Conservation (phyloP, 2,888 invertebrate species). For the Neoitamus cyanurus region DNA sequence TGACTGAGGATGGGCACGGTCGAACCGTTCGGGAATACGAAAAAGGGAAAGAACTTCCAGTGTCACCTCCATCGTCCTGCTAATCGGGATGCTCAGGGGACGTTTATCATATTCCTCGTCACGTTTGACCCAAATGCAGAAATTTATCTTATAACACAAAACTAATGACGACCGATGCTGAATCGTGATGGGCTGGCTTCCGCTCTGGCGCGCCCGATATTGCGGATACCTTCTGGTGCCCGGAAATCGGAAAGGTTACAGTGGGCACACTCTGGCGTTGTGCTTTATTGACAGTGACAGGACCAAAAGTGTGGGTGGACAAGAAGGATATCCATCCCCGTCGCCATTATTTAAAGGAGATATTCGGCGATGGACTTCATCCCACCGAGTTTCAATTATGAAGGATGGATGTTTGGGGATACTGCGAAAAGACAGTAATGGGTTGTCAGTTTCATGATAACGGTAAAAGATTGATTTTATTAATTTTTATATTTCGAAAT, state of each 20-base stretch:
- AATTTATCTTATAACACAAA: constrained; percentile 44
- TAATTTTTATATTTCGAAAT: too few relatives aligned
- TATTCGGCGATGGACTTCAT: not conserved
- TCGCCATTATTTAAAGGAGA: not conserved
- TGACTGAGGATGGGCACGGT: not conserved
- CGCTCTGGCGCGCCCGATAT: not conserved
- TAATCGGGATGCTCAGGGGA: constrained; percentile 25
- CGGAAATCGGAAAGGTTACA: constrained; percentile 14
- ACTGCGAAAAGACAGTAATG: not conserved
- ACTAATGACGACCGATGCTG: constrained; percentile 40
- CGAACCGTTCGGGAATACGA: not conserved
- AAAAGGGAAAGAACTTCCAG: not conserved
- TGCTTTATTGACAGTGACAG: not conserved
- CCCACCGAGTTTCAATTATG: not conserved
- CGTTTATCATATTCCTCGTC: constrained; percentile 41
- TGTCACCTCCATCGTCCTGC: not conserved
- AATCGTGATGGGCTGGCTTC: constrained; percentile 38
- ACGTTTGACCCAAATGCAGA: constrained; percentile 43
- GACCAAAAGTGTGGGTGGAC: not conserved
- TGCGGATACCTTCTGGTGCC: constrained; percentile 23
- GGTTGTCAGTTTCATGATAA: not conserved
- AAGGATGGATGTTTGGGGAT: not conserved
- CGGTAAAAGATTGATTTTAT: not conserved
- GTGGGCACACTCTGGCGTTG: not conserved
- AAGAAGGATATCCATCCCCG: not conserved